Percentiles rank a stretch among this genome's conserved stretches.
Evolutionary conservation across 1,140 invertebrate species (phyloP).

Genomic region (Drosophila setifemur): DNA sequence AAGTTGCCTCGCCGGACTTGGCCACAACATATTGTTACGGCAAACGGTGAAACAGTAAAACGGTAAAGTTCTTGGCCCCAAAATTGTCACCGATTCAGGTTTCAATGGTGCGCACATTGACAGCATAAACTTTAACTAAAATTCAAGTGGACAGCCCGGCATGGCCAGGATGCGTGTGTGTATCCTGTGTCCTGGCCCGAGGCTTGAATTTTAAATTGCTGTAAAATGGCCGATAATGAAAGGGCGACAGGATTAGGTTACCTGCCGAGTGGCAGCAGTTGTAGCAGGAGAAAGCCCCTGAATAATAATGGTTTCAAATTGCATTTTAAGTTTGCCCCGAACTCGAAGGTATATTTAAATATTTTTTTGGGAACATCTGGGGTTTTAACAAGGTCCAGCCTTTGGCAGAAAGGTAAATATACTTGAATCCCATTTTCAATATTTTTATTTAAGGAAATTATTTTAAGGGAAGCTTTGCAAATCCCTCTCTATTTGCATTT

Average conservation of each 20-base stretch:
- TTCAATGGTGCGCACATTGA: constrained; percentile 71
- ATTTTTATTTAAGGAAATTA: too few species aligned
- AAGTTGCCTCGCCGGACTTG: constrained; percentile 29
- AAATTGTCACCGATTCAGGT: constrained; percentile 72
- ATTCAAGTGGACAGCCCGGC: constrained; percentile 34
- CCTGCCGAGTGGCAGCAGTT: neutral
- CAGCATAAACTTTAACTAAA: constrained; percentile 67
- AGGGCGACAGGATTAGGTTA: constrained; percentile 18
- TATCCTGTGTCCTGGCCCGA: too few species aligned
- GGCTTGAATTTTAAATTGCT: constrained; percentile 49
- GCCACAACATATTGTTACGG: constrained; percentile 73
- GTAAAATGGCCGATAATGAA: constrained; percentile 38
- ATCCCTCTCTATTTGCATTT: too few species aligned
- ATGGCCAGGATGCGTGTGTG: neutral
- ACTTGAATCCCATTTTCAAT: too few species aligned
- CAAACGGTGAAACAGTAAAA: constrained; percentile 35
- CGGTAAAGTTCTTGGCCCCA: constrained; percentile 59
- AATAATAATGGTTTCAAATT: constrained; percentile 38
- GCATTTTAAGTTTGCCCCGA: constrained; percentile 1
- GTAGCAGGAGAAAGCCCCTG: neutral
- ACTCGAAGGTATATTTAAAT: neutral
- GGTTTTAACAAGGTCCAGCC: neutral
- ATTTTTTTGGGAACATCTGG: neutral
- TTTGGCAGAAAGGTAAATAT: neutral
- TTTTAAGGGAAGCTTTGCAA: too few species aligned